Conservation (phyloP, 1,140 invertebrate species). For the Probaryconus sp. region DNA sequence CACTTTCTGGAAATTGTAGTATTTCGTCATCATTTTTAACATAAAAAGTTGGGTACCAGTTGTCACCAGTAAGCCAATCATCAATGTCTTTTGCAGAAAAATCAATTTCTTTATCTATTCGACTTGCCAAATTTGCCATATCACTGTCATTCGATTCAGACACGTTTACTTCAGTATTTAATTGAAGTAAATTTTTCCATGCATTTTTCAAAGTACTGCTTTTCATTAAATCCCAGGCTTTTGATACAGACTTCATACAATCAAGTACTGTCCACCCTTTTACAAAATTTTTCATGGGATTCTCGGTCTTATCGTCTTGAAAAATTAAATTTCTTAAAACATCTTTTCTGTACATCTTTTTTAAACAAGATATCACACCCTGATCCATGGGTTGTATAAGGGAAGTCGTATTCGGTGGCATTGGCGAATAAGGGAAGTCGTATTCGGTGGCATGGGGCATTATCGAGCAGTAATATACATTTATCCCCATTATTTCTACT, state of each 20-base stretch:
- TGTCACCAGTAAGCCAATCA: too few relatives aligned
- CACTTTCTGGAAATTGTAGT: too few relatives aligned
- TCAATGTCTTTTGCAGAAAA: too few relatives aligned
- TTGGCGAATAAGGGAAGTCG: conserved; percentile 67
- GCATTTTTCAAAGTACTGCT: background rate
- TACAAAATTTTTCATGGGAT: background rate
- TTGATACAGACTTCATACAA: background rate
- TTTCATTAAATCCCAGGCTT: background rate
- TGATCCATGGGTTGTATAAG: conserved; percentile 78
- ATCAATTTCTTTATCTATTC: too few relatives aligned
- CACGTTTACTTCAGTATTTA: too few relatives aligned
- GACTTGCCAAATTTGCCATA: too few relatives aligned
- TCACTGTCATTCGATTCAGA: too few relatives aligned
- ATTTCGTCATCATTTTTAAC: too few relatives aligned
- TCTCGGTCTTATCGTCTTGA: background rate
- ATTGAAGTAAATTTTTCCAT: background rate
- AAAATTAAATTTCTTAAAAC: background rate
- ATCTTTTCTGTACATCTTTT: conserved; percentile 29
- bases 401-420: conserved; percentile 76
- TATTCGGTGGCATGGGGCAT: too few relatives aligned
- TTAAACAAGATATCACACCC: conserved; percentile 69
- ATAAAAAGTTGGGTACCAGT: too few relatives aligned
- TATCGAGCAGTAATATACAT: background rate
- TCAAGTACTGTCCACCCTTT: background rate
- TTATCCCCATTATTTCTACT: too few relatives aligned